Evolutionary conservation across 2,888 invertebrate species (phyloP), one percentile per base, ranked within the genome.

Genomic region (Caenorhabditis drosophilae): DNA sequence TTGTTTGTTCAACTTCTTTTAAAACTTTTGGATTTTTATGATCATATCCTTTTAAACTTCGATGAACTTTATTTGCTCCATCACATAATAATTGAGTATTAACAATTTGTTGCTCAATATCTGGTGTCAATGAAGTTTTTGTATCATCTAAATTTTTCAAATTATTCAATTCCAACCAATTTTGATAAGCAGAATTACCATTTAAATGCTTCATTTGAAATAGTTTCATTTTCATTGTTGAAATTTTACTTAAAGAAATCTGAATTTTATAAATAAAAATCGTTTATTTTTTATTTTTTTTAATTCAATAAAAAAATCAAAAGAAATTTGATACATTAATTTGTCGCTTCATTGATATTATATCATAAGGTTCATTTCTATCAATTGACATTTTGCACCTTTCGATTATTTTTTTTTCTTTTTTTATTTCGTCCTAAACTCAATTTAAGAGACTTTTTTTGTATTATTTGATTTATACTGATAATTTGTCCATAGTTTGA

Each of bases 331-430:
- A 34, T 31, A 63, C 63, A 23, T 59, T 41, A 40, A 64, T 59
- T 42, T 64, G 59, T 23, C 54, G 47, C 23, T 52, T 55, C 58
- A 64, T 55, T 7, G 47, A 47, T 2, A 25, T 31, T 41, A 55
- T 42, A 47, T 64, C 59, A 31, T 64, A 64, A 15, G 64, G 64
- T 38, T 64, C 64, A 18, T 55, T 55, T 11, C 18, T 44, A 22
- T 55, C 51, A 22, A 64, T 59, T 9, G 59, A 59, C 34, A 42
- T 41, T 20, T 55, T 51, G 26, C 64, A 64, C 42, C 64, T 31
- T 41, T 64, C 55, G n/a, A 58, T 51, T 20, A 64, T 64, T n/a
- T 35, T 20, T 34, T 55, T 59, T 34, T 64, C 59, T 20, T 31
- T 16, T 27, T 35, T n/a, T 23, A 64, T 64, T 22, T 64, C 64